Conservation (phyloP, 2,113 vertebrate genomes). For the Chloropsis hardwickii region DNA sequence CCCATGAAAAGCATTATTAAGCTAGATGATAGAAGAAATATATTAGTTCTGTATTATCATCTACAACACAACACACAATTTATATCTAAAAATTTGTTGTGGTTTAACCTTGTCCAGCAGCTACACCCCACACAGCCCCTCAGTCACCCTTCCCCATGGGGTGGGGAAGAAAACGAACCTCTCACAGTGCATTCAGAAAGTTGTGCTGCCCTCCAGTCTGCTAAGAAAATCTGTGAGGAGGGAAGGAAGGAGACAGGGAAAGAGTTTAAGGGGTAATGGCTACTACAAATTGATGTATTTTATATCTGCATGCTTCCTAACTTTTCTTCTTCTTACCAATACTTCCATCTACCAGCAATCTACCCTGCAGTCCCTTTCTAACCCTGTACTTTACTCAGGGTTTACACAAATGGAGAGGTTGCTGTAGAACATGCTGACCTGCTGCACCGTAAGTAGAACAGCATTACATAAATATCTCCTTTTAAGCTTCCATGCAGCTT, state of each 20-base stretch:
- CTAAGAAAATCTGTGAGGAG: background rate
- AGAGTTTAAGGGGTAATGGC: background rate
- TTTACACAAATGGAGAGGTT: background rate
- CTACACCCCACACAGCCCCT: background rate
- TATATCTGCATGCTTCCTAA: background rate
- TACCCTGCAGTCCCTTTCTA: background rate
- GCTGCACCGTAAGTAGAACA: background rate
- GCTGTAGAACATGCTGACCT: background rate
- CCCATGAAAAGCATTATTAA: background rate
- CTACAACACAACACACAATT: background rate
- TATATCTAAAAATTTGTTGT: background rate
- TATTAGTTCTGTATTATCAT: background rate
- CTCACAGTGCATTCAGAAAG: background rate
- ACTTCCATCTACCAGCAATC: background rate
- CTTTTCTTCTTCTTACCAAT: background rate
- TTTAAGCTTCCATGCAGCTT: conserved; percentile 6
- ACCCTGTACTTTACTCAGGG: background rate
- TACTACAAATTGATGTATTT: background rate
- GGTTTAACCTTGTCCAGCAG: background rate
- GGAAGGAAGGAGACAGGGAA: background rate
- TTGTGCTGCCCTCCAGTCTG: background rate
- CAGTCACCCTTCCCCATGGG: rapidly evolving
- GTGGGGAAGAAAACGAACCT: background rate
- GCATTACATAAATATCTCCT: background rate
- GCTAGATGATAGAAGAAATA: background rate